A percentile compares a stretch with the other conserved stretches of the same genome.
Evolutionary conservation across 92 coral and sea anemone genomes (phyloP).

Genomic region (Zoanthus gigantus): DNA sequence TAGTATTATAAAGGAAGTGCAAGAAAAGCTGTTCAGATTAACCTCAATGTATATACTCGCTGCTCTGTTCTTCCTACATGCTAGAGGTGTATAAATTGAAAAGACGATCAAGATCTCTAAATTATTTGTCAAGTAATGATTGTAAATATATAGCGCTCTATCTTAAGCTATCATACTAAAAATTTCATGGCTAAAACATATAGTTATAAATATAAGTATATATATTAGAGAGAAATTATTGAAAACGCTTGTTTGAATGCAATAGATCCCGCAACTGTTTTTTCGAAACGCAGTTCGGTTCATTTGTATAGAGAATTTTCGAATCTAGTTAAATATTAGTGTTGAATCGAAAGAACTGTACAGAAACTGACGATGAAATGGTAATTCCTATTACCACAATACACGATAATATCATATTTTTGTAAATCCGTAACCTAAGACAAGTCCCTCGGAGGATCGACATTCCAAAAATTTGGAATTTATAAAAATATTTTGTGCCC

Average conservation of each 20-base stretch:
- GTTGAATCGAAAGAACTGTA: constrained; percentile 6
- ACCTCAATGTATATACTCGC: neutral
- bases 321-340: neutral
- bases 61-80: constrained; percentile 30
- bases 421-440: constrained; percentile 48
- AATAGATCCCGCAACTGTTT: neutral
- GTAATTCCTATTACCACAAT: constrained; percentile 21
- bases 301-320: constrained; percentile 14
- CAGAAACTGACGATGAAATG: constrained; percentile 20
- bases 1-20: constrained; percentile 22
- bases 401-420: constrained; percentile 43
- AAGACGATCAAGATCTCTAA: constrained; percentile 31
- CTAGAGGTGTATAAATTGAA: constrained; percentile 31
- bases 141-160: constrained; percentile 27
- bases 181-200: neutral
- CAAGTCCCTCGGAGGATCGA: constrained; percentile 4
- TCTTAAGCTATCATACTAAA: constrained; percentile 24
- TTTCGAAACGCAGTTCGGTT: constrained; percentile 4
- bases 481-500: constrained; percentile 2
- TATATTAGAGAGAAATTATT: constrained; percentile 20
- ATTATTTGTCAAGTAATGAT: constrained; percentile 41
- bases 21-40: neutral
- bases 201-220: neutral
- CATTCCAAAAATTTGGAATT: constrained; percentile 32
- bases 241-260: neutral